Conservation (phyloP, 2,888 invertebrate genomes). For the Coremacera marginata region DNA sequence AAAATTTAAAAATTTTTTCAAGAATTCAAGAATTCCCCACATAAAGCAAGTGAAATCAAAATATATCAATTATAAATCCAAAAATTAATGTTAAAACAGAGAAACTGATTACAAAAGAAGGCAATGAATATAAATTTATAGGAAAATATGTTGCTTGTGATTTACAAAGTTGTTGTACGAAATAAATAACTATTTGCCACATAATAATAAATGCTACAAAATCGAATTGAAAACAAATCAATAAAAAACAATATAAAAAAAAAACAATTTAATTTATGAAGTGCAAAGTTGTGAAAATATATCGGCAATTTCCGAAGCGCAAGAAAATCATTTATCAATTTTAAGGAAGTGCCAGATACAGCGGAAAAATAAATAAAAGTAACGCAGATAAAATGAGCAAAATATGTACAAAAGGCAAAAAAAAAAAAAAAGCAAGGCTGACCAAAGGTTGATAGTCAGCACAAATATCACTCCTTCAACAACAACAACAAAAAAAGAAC, state of each 20-base stretch:
- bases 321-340: conserved; percentile 19
- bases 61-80: not conserved
- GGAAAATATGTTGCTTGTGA: not conserved
- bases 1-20: too few relatives aligned
- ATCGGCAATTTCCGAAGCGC: not conserved
- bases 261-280: conserved; percentile 10
- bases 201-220: not conserved
- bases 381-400: not conserved
- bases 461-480: not conserved
- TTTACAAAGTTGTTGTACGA: not conserved
- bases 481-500: not conserved
- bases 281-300: not conserved
- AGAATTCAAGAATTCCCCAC: too few relatives aligned
- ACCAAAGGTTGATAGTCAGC: not conserved
- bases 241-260: not conserved
- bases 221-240: not conserved
- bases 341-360: not conserved
- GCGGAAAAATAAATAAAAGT: not conserved
- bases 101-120: too few relatives aligned
- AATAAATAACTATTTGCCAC: not conserved
- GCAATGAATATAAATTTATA: not conserved
- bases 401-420: too few relatives aligned
- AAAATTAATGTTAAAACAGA: too few relatives aligned
- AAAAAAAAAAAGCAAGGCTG: not conserved
- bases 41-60: too few relatives aligned